Base-by-base conservation (phyloP, 1,140 invertebrate species). In the Drosophila watanabei region DNA sequence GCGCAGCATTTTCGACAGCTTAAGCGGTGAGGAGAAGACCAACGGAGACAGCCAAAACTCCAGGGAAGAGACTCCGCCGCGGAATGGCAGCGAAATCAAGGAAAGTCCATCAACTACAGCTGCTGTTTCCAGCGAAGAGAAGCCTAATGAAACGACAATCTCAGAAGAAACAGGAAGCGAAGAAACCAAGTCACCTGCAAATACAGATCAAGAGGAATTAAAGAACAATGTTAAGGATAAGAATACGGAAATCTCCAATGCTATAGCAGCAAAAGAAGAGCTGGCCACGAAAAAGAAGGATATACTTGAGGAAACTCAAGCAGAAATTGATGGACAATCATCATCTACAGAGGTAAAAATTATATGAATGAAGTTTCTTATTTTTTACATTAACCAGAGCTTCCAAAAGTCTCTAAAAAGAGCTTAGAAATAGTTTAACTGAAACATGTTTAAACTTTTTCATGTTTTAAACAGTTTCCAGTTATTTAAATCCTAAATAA, bases 1-100 rank as follows among this genome's bases (percentile, higher is more conserved):
- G 28, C 72, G 80, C 5, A 91, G 87, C 61, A 90, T 91, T 51
- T 90, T 91, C 32, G 86, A 91, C 66, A 89, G 70, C 56, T 24
- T 89, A 2, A 48, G 52, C 6, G 59, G 52, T 5, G 45, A 68
- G 28, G 79, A 85, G 45, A 82, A 92, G 45, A 89, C 75, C 5
- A 91, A 91, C 69, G 87, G 87, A 0, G 84, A 92, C 24, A 78
- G 52, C 13, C 30, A 45, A 48, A 79, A 60, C 37, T 20, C 56
- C 30, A 28, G 30, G 20, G 68, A 48, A 5, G 56, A 20, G 11
- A 41, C 56, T 0, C 41, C 59, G 4, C 66, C 51, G 0, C 9
- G 58, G 37, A 79, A 79, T 28, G 57, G 18, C 28, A 37, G 45
- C 18, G 63, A 65, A 5, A 11, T 41, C 3, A 68, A 32, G 35